Percentiles rank a stretch among this genome's conserved stretches.
phyloP scores from a whole-genome alignment of 2,797 vertebrate species.

The Cyprinella venusta region DNA sequence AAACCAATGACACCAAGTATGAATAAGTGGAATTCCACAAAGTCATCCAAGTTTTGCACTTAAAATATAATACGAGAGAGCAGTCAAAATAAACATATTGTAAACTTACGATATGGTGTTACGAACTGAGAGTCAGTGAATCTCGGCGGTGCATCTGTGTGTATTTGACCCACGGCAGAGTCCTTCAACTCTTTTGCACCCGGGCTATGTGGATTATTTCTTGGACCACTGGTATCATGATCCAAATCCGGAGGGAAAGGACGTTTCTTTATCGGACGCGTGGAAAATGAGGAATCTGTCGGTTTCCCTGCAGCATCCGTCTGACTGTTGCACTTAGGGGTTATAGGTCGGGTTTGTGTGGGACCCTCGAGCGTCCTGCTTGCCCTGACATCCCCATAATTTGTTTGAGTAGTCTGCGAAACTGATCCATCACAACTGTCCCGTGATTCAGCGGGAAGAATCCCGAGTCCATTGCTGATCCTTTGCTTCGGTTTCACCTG shows the following conservation, averaged over 20 bases:
- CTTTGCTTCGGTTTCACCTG: conserved; percentile 41
- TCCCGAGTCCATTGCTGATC: conserved; percentile 17
- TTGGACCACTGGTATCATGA: background rate
- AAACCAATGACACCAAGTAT: background rate
- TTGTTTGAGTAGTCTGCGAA: conserved; percentile 7
- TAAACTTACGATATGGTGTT: conserved; percentile 33
- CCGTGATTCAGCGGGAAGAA: background rate
- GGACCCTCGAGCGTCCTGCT: conserved; percentile 14
- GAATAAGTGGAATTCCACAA: background rate
- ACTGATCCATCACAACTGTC: conserved; percentile 10
- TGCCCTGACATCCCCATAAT: background rate
- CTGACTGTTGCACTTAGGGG: background rate
- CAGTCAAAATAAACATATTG: background rate
- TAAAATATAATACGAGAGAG: background rate
- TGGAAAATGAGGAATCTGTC: too few species aligned
- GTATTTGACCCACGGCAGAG: too few species aligned
- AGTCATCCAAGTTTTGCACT: background rate
- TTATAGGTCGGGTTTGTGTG: background rate
- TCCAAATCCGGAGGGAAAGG: conserved; percentile 64
- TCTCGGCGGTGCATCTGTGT: background rate
- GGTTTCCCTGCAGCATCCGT: too few species aligned
- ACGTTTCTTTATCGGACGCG: conserved; percentile 77
- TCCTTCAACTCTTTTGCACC: background rate
- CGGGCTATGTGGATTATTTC: background rate
- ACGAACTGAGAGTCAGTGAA: background rate